A percentile compares a stretch with the other conserved stretches of the same genome.
These are phyloP conservation scores for Xyliphius kryptos DNA, from an alignment of 2,113 vertebrate genomes.

Conservation along the genomic window DNA sequence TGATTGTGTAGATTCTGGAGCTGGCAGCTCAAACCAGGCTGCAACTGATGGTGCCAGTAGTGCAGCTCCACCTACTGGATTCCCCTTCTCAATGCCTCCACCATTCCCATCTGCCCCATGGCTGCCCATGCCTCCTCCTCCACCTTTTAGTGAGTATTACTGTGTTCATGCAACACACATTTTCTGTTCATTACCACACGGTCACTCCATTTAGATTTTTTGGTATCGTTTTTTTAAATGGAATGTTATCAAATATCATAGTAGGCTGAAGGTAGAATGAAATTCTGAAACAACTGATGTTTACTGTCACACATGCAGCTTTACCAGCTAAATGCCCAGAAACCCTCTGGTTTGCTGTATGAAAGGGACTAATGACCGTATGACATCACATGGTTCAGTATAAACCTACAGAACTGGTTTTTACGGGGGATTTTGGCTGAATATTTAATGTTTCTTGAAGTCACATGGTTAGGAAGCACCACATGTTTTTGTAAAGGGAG, in stretches of 20 bases:
- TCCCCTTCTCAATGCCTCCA: slow-evolving; percentile 76
- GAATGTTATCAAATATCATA: no score
- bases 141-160: slow-evolving; percentile 73
- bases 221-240: no score
- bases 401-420: slow-evolving; percentile 5
- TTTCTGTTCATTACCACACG: no score
- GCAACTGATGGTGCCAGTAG: slow-evolving; percentile 44
- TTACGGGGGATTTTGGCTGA: not conserved
- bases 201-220: no score
- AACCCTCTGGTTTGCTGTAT: no score
- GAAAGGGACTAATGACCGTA: not conserved
- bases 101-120: slow-evolving; percentile 75
- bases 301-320: no score
- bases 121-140: slow-evolving; percentile 83
- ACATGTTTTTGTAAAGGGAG: not conserved
- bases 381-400: not conserved
- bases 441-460: not conserved
- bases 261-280: no score
- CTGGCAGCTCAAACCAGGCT: slow-evolving; percentile 49
- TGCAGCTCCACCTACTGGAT: slow-evolving; percentile 57
- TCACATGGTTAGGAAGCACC: not conserved
- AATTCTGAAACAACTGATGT: no score
- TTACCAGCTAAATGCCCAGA: no score
- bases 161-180: no score
- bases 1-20: slow-evolving; percentile 40